These are phyloP conservation scores for Pelusios castaneus DNA, from an alignment of 2,113 vertebrate genomes.

Conservation along the genomic window DNA sequence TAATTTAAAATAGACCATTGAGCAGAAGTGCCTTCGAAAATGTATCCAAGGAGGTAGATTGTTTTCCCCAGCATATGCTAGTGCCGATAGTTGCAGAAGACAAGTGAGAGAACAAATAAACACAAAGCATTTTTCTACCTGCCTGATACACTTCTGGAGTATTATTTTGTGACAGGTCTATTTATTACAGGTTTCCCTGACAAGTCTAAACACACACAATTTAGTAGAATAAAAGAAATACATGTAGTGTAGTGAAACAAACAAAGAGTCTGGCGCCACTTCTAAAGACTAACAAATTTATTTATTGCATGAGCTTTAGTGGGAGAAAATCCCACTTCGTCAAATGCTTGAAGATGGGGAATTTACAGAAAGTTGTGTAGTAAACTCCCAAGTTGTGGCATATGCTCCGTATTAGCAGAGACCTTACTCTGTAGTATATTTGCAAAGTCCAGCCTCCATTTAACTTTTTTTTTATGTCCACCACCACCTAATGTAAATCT, in stretches of 20 bases:
- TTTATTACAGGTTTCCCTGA: background rate
- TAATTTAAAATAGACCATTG: background rate
- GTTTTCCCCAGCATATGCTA: background rate
- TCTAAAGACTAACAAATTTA: too few relatives aligned
- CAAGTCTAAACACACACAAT: background rate
- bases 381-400: background rate
- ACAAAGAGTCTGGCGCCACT: too few relatives aligned
- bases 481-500: background rate
- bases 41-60: background rate
- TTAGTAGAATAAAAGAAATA: background rate
- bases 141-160: background rate
- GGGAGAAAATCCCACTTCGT: too few relatives aligned
- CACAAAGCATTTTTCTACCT: background rate
- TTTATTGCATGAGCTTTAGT: too few relatives aligned
- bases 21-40: too few relatives aligned
- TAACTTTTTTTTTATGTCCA: background rate
- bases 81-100: background rate
- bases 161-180: background rate
- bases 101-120: background rate
- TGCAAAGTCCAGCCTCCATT: background rate
- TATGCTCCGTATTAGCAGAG: background rate
- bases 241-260: too few relatives aligned
- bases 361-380: too few relatives aligned
- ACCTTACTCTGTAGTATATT: background rate
- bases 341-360: too few relatives aligned